Evolutionary conservation across 1,140 invertebrate genomes (phyloP).

Genomic region (Coelopa frigida): DNA sequence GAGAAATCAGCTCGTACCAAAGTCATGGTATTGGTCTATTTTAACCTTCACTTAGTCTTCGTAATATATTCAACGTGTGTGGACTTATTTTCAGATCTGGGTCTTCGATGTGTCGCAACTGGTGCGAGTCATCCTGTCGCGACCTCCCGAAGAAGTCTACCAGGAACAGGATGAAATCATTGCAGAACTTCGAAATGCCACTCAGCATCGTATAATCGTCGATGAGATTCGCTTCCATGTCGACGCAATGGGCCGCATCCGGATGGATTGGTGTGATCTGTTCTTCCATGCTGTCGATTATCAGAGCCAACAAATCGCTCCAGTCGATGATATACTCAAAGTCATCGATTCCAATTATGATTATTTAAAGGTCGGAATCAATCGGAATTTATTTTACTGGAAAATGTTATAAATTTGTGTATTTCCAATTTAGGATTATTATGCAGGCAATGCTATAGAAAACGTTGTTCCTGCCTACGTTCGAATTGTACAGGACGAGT

Average conservation of each 20-base stretch:
- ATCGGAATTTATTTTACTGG: background rate
- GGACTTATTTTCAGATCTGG: conserved; percentile 71
- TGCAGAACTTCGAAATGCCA: conserved; percentile 64
- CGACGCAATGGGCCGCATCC: conserved; percentile 59
- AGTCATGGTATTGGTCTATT: conserved; percentile 61
- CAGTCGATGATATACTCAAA: conserved; percentile 72
- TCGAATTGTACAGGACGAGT: conserved; percentile 58
- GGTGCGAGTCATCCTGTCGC: conserved; percentile 70
- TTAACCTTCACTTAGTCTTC: conserved; percentile 2
- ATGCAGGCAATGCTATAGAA: conserved; percentile 68
- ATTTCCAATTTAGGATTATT: conserved; percentile 30
- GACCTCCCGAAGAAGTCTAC: conserved; percentile 64
- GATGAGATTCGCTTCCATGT: conserved; percentile 72
- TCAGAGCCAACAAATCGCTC: conserved; percentile 63
- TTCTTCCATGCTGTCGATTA: conserved; percentile 79
- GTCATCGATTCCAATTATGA: conserved; percentile 81
- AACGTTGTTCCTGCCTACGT: conserved; percentile 66
- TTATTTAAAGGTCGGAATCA: conserved; percentile 60
- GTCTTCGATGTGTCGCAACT: conserved; percentile 73
- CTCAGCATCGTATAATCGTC: conserved; percentile 65
- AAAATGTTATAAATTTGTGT: background rate
- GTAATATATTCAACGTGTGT: background rate
- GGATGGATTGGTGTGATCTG: conserved; percentile 76
- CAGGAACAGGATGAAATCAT: conserved; percentile 62
- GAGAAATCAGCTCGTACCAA: conserved; percentile 65